Base-by-base conservation (phyloP, 2,888 invertebrate genomes). In the Parthenolecanium corni region DNA sequence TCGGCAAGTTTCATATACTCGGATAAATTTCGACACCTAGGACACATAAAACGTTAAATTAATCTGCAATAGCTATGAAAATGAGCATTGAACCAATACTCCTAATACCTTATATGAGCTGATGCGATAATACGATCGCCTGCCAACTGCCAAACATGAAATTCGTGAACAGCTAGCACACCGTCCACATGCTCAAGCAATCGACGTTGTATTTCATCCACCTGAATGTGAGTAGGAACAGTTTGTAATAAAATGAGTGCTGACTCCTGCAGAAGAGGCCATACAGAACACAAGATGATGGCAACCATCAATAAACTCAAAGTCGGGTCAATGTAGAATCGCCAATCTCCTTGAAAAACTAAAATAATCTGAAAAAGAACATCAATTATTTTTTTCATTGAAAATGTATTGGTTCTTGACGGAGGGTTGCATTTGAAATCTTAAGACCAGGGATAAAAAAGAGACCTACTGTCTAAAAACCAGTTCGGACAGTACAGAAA, bases 1-100 rank as follows among this genome's bases (percentile, higher is more conserved):
- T 91, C 91, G 0, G 96, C 95, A 67, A 97, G 89, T 73, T 89
- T 87, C 92, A 96, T 95, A 74, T 97, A 97, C 72, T 96, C 95
- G 0, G 89, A 86, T 63, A 95, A 76, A 76, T 94, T 95, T 69
- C 89, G 84, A 78, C 94, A 95, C 69, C 88, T 87, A 71, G 52
- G 71, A 66, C 44, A 62, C 36, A n/a, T 52, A 36, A 47, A 47
- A 53, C 31, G n/a, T 36, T 5, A n/a, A n/a, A 40, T 14, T 54
- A 14, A 4, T 57, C 16, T 46, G 2, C 40, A 21, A 23, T 38
- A 20, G 18, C 14, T 3, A n/a, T n/a, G 24, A 31, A 38, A 40
- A 40, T 5, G 18, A 54, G 36, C 14, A 21, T 25, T 21, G 1
- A 46, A 23, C 20, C 36, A 31, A 52, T 52, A 6, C 20, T 12